These are phyloP conservation scores for Hirtodrosophila trivittata DNA, from an alignment of 2,888 invertebrate species.

Conservation along the genomic window DNA sequence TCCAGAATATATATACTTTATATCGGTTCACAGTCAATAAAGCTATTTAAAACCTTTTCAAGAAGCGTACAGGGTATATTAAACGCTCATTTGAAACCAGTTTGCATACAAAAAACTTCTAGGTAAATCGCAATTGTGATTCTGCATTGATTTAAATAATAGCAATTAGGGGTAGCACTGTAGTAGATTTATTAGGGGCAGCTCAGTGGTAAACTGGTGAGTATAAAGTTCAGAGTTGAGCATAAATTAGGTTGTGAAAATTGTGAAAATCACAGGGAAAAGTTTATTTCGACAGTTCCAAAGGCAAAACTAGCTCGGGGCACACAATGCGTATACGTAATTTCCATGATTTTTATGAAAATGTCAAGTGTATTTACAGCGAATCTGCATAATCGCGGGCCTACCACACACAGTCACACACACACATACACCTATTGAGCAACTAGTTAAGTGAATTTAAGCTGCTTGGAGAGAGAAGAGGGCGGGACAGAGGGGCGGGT, in stretches of 20 bases:
- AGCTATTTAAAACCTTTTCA: no score
- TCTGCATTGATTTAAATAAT: not conserved
- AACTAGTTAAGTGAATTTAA: conserved; percentile 57
- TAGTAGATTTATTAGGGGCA: not conserved
- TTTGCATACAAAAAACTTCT: no score
- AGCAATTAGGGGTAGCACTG: not conserved
- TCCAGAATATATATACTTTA: no score
- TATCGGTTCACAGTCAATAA: no score
- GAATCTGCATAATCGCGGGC: conserved; percentile 40
- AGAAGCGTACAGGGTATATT: no score
- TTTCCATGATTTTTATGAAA: conserved; percentile 29
- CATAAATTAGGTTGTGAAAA: not conserved
- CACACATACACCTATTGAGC: conserved; percentile 9
- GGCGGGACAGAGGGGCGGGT: conserved; percentile 35
- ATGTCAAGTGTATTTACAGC: conserved; percentile 49
- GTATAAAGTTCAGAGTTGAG: not conserved
- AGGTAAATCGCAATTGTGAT: not conserved
- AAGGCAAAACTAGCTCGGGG: not conserved
- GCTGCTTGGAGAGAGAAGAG: conserved; percentile 27
- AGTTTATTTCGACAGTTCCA: not conserved
- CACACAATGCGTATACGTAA: conserved; percentile 45
- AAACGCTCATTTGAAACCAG: no score
- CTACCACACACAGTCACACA: conserved; percentile 4
- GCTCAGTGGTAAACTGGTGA: no score
- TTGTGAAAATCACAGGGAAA: no score